Evolutionary conservation across 2,113 vertebrate species (phyloP).

Genomic region (Cyanoliseus patagonus): DNA sequence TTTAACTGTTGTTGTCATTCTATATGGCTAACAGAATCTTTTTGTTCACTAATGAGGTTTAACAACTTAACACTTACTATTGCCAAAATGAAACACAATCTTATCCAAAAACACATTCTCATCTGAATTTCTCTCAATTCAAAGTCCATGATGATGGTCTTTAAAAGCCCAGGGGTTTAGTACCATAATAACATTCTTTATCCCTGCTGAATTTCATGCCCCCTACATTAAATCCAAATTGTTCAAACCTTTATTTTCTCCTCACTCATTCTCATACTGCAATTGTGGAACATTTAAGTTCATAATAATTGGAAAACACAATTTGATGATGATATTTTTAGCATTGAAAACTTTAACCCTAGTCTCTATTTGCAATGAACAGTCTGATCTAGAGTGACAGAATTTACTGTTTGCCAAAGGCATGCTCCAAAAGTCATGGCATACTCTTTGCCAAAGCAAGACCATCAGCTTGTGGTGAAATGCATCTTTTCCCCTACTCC

Average conservation of each 20-base stretch:
- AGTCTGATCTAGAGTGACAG: background rate
- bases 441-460: conserved; percentile 11
- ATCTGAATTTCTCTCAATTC: background rate
- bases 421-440: background rate
- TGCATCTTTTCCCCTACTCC: background rate
- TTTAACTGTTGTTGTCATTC: background rate
- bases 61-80: background rate
- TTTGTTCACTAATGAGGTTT: background rate
- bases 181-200: background rate
- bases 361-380: background rate
- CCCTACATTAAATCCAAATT: background rate
- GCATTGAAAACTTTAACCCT: background rate
- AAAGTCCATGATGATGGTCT: background rate
- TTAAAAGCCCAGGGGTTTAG: background rate
- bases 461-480: background rate
- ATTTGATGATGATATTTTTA: background rate
- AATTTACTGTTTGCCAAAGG: background rate
- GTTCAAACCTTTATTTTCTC: background rate
- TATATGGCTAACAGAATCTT: background rate
- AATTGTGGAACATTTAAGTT: background rate
- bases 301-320: background rate
- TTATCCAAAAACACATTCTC: background rate
- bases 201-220: background rate
- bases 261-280: background rate
- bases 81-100: background rate